These are phyloP conservation scores for Sebastes dallii DNA, from an alignment of 2,797 vertebrate species.

Conservation along the genomic window DNA sequence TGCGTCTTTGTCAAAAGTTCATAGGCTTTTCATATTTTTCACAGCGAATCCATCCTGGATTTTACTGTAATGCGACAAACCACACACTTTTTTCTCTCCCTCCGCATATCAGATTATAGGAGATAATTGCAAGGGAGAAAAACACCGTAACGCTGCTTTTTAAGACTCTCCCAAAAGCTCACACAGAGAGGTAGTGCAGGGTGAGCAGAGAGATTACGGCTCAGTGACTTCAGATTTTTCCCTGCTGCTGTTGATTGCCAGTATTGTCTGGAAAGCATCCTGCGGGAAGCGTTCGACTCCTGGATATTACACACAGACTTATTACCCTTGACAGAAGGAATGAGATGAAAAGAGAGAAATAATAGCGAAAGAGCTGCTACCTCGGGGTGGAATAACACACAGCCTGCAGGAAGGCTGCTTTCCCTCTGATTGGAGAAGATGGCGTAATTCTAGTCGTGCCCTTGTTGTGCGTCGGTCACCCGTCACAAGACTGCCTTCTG, in stretches of 20 bases:
- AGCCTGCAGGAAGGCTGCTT: conserved; percentile 51
- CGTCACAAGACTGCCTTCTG: conserved; percentile 36
- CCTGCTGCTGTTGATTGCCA: conserved; percentile 65
- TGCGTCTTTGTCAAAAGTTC: conserved; percentile 28
- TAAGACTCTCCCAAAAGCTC: conserved; percentile 35
- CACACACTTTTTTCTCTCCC: background rate
- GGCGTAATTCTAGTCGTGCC: conserved; percentile 57
- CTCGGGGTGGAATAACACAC: conserved; percentile 49
- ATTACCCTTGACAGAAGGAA: conserved; percentile 71
- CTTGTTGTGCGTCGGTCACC: conserved; percentile 64
- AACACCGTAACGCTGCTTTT: conserved; percentile 10
- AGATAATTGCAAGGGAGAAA: conserved; percentile 40
- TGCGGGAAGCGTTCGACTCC: conserved; percentile 60
- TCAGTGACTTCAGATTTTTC: conserved; percentile 63
- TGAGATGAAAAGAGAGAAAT: conserved; percentile 70
- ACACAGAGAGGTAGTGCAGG: conserved; percentile 29
- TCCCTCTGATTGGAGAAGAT: conserved; percentile 63
- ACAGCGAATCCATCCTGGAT: background rate
- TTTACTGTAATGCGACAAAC: conserved; percentile 23
- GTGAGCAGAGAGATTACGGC: conserved; percentile 55
- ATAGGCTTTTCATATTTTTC: conserved; percentile 22
- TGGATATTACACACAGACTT: conserved; percentile 67
- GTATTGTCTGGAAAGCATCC: conserved; percentile 69
- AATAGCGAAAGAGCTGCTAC: conserved; percentile 59
- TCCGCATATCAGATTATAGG: conserved; percentile 38